Evolutionary conservation across 2,113 vertebrate genomes (phyloP).

Genomic region (Coptodon rendalli): DNA sequence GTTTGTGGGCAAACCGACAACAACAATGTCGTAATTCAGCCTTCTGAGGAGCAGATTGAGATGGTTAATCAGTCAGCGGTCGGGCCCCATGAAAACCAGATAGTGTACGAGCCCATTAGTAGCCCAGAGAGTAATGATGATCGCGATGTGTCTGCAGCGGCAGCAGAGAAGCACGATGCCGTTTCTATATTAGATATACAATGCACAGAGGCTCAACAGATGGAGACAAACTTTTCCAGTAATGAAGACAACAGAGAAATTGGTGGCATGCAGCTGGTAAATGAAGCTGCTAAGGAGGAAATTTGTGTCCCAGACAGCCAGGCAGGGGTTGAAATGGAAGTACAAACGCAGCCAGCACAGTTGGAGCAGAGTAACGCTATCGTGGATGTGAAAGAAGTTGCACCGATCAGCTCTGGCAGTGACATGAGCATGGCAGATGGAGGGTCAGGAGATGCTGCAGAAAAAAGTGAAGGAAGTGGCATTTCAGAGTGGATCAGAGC

Average conservation of each 20-base stretch:
- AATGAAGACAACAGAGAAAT: not conserved
- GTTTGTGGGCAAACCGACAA: constrained; percentile 27
- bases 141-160: not conserved
- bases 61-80: not conserved
- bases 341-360: not conserved
- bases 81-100: constrained; percentile 28
- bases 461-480: not conserved
- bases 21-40: not conserved
- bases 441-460: not conserved
- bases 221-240: not conserved
- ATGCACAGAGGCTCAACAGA: not conserved
- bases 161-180: not conserved
- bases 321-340: constrained; percentile 17
- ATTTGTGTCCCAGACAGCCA: not conserved
- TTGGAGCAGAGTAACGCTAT: not conserved
- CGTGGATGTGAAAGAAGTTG: constrained; percentile 13
- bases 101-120: constrained; percentile 65
- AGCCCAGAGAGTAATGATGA: constrained; percentile 58
- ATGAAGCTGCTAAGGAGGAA: not conserved
- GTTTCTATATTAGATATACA: constrained; percentile 29
- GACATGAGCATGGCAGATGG: constrained; percentile 16
- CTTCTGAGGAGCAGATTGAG: constrained; percentile 27
- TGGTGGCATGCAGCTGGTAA: not conserved
- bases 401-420: constrained; percentile 22
- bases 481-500: not conserved